Evolutionary conservation across 2,113 vertebrate species (phyloP).

Genomic region (Ramphastos sulfuratus): DNA sequence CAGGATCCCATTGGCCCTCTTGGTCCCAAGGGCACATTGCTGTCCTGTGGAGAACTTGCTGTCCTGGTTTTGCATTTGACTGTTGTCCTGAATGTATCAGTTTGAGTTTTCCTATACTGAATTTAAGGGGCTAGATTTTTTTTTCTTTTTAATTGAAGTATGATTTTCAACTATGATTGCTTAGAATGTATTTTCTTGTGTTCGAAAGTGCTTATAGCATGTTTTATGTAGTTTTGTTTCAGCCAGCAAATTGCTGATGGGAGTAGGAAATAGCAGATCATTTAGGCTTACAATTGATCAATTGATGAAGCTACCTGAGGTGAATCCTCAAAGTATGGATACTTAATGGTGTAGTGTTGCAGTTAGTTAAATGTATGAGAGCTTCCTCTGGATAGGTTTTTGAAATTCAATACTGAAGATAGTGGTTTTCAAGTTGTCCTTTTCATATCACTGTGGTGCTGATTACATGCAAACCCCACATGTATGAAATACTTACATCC

Average conservation of each 20-base stretch:
- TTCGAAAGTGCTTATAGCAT: neutral
- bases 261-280: neutral
- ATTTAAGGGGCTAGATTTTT: neutral
- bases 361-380: neutral
- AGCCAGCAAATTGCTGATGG: neutral
- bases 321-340: neutral
- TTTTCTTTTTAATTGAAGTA: neutral
- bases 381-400: neutral
- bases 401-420: neutral
- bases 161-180: neutral
- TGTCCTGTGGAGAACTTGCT: too few relatives aligned
- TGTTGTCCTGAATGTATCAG: neutral
- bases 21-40: too few relatives aligned
- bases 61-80: neutral
- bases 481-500: fast-evolving
- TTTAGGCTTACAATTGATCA: neutral
- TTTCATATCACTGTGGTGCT: neutral
- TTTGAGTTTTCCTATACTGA: neutral
- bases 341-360: neutral
- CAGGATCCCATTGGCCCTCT: too few relatives aligned
- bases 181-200: neutral
- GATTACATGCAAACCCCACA: neutral
- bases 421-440: neutral
- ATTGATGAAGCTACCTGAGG: neutral
- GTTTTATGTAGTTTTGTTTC: neutral